phyloP scores from a whole-genome alignment of 1,140 invertebrate species.

The Leptinotarsa undecemlineata region DNA sequence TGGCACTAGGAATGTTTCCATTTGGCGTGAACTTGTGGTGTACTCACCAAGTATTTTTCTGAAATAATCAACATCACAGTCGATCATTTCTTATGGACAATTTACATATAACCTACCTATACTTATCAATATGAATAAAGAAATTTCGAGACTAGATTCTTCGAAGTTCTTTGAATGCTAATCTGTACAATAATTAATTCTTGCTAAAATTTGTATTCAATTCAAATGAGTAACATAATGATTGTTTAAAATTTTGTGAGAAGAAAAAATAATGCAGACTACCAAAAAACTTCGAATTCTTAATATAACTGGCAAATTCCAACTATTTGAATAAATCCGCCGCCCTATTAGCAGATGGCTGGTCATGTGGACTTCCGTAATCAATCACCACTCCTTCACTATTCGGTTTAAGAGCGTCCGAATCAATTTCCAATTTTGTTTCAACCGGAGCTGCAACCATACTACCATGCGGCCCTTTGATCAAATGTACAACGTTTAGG shows the following conservation, averaged over 20 bases:
- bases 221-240: neutral
- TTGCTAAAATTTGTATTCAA: constrained; percentile 1
- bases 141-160: constrained; percentile 11
- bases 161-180: constrained; percentile 3
- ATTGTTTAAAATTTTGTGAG: too few relatives aligned
- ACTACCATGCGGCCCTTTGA: constrained; percentile 53
- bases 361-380: constrained; percentile 47
- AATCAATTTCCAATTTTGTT: constrained; percentile 51
- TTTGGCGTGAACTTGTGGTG: neutral
- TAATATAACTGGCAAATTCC: neutral
- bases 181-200: constrained; percentile 10
- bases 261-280: neutral
- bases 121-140: neutral
- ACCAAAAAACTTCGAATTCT: constrained; percentile 3
- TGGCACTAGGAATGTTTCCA: too few relatives aligned
- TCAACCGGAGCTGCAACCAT: constrained; percentile 50
- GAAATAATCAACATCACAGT: too few relatives aligned
- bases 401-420: constrained; percentile 51
- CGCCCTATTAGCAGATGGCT: constrained; percentile 12
- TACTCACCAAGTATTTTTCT: neutral
- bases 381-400: constrained; percentile 51
- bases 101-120: neutral
- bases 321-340: constrained; percentile 24
- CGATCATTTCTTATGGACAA: neutral
- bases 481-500: constrained; percentile 47